Percentiles rank a stretch among this genome's conserved stretches.
phyloP scores from a whole-genome alignment of 2,113 vertebrate genomes.

The Lepisosteus oculatus region DNA sequence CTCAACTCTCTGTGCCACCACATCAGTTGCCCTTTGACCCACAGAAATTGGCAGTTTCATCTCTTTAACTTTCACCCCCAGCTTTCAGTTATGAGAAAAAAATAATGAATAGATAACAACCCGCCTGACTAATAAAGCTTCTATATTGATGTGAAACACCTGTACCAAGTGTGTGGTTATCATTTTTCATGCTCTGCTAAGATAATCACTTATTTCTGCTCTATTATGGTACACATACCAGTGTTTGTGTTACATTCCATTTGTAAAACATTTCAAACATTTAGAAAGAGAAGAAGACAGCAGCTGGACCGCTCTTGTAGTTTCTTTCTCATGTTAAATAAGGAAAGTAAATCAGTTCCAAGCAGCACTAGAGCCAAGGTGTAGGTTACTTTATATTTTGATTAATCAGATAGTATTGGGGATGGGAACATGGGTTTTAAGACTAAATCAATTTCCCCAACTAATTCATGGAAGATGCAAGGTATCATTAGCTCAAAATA shows the following conservation, averaged over 20 bases:
- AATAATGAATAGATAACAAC: constrained; percentile 27
- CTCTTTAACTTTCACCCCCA: constrained; percentile 1
- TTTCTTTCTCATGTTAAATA: constrained; percentile 9
- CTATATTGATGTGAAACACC: constrained; percentile 37
- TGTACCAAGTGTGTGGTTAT: constrained; percentile 26
- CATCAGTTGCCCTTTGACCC: no score
- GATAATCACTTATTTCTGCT: constrained; percentile 8
- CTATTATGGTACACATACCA: constrained; percentile 24
- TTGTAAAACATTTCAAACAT: neutral
- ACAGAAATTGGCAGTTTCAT: no score
- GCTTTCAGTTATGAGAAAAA: constrained; percentile 37
- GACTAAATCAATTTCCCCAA: no score
- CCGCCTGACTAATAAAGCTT: constrained; percentile 27
- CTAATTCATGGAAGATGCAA: no score
- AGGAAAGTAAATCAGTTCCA: no score
- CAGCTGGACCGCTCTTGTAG: constrained; percentile 1
- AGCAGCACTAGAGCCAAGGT: no score
- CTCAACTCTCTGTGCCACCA: no score
- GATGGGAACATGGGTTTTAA: no score
- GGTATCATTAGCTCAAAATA: no score
- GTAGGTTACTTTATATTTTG: no score
- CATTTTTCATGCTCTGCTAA: neutral
- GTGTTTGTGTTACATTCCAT: constrained; percentile 38
- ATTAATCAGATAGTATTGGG: no score
- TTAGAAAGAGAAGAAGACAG: constrained; percentile 9